phyloP scores from a whole-genome alignment of 2,888 invertebrate genomes.

The Drosophila mulleri region DNA sequence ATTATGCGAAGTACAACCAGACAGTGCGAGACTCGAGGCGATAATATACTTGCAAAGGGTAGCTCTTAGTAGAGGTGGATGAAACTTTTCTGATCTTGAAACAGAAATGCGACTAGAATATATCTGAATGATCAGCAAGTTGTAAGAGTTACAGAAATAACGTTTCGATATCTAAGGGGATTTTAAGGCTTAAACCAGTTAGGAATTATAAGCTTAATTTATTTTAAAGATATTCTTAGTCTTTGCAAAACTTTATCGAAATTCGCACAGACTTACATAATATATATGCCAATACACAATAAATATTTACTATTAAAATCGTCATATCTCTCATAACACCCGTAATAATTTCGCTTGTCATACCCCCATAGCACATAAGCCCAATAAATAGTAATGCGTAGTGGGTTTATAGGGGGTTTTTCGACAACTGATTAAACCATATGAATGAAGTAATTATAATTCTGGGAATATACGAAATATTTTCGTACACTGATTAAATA shows the following conservation, averaged over 20 bases:
- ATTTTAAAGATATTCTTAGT: neutral
- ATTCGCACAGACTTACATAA: neutral
- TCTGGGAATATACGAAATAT: conserved; percentile 1
- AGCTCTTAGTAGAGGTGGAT: neutral
- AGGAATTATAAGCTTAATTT: neutral
- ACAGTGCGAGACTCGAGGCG: neutral
- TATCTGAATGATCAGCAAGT: no score
- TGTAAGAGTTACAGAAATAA: no score
- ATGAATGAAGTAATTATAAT: conserved; percentile 13
- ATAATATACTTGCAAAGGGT: conserved; percentile 15
- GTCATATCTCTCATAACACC: neutral
- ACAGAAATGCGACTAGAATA: neutral
- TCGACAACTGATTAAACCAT: conserved; percentile 8
- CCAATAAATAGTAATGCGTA: neutral
- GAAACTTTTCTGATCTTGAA: no score
- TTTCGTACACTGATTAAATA: conserved; percentile 2
- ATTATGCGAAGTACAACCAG: conserved; percentile 14
- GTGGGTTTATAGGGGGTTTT: conserved; percentile 13
- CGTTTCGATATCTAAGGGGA: no score
- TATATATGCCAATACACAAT: neutral
- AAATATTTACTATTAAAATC: neutral
- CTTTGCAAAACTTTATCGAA: neutral
- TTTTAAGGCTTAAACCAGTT: neutral
- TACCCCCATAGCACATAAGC: neutral
- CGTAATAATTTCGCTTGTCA: conserved; percentile 9